Conservation (phyloP, 2,888 invertebrate genomes). For the Leucophenga montana region DNA sequence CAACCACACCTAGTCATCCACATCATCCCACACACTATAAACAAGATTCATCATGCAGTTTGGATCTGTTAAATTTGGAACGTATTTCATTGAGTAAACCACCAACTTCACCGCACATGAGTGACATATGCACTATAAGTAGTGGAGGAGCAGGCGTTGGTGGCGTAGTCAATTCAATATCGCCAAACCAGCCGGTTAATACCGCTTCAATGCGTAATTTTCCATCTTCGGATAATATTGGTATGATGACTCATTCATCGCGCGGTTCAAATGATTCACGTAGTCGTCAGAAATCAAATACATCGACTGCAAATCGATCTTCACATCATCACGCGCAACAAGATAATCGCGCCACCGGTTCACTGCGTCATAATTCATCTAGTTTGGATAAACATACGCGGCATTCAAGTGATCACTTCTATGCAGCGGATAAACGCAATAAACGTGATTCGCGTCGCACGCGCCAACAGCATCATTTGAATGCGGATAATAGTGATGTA, state of each 20-base stretch:
- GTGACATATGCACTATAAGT: constrained; percentile 43
- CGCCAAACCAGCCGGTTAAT: constrained; percentile 35
- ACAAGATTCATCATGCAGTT: constrained; percentile 56
- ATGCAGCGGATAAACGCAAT: constrained; percentile 41
- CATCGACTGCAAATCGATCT: constrained; percentile 56
- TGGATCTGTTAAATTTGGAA: constrained; percentile 65
- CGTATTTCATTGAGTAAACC: constrained; percentile 56
- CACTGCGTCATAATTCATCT: constrained; percentile 57
- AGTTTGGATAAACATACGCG: constrained; percentile 64
- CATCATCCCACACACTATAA: constrained; percentile 49
- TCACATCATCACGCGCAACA: constrained; percentile 40
- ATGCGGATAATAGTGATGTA: constrained; percentile 71
- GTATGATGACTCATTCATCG: constrained; percentile 67
- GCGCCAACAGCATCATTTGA: constrained; percentile 57
- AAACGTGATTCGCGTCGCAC: constrained; percentile 60
- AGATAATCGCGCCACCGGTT: constrained; percentile 44
- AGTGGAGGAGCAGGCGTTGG: constrained; percentile 3
- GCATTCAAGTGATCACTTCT: constrained; percentile 53
- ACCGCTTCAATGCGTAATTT: constrained; percentile 48
- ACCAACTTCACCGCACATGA: constrained; percentile 61
- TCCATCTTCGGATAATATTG: constrained; percentile 63
- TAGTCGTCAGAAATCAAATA: constrained; percentile 55
- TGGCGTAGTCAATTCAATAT: constrained; percentile 35
- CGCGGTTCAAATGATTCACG: constrained; percentile 67
- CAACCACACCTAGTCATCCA: constrained; percentile 58